A percentile compares a stretch with the other conserved stretches of the same genome.
Conservation (phyloP, 1,140 invertebrate genomes). For the Hyphantria cunea region DNA sequence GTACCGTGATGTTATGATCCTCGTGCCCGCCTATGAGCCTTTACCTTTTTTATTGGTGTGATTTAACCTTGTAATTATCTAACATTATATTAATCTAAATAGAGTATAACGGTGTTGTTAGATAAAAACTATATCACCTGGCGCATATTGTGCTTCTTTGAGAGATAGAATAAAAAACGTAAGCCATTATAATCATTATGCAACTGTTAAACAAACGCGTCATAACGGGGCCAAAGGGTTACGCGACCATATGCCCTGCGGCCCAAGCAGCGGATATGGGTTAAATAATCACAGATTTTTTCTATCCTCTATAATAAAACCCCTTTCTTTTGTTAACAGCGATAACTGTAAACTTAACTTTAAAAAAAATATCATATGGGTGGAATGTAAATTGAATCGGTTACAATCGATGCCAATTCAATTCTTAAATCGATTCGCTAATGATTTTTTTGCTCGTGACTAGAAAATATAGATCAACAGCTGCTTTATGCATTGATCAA, state of each 20-base stretch:
- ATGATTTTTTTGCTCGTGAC: constrained; percentile 42
- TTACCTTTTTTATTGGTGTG: no score
- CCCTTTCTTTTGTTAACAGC: constrained; percentile 61
- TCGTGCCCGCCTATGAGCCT: no score
- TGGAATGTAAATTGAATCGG: constrained; percentile 65
- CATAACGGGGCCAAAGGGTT: constrained; percentile 81
- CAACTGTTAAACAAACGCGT: constrained; percentile 67
- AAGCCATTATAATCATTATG: constrained; percentile 58
- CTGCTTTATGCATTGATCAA: constrained; percentile 36
- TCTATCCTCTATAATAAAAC: constrained; percentile 66
- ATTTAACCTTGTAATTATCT: no score
- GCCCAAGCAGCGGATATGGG: constrained; percentile 73
- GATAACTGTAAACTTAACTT: constrained; percentile 55
- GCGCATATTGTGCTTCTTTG: constrained; percentile 9
- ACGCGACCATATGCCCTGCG: constrained; percentile 66
- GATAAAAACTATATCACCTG: constrained; percentile 23
- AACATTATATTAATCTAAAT: constrained; percentile 8
- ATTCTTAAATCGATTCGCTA: constrained; percentile 38
- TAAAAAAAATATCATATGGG: constrained; percentile 59
- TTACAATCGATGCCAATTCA: constrained; percentile 46
- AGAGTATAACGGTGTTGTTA: constrained; percentile 10
- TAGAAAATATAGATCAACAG: constrained; percentile 27
- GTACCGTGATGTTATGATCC: no score
- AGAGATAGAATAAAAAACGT: constrained; percentile 56
- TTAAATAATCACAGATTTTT: constrained; percentile 78